These are phyloP conservation scores for Zaprionus obscuricornis DNA, from an alignment of 2,888 invertebrate species.

Conservation along the genomic window DNA sequence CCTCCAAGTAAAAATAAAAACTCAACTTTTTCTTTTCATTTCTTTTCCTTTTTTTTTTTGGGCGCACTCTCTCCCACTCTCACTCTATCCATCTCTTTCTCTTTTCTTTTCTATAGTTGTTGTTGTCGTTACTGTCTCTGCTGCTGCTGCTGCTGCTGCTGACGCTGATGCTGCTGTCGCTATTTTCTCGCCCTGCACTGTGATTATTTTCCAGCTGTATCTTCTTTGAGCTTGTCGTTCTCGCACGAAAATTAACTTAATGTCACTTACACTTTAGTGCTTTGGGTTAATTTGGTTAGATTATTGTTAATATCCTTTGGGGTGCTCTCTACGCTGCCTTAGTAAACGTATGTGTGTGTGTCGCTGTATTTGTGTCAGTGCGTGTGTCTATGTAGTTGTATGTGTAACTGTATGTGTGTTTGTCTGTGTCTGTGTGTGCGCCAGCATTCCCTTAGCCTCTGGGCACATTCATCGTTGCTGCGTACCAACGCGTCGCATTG, in stretches of 20 bases:
- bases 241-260: slow-evolving; percentile 80
- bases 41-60: slow-evolving; percentile 7
- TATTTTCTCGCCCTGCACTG: slow-evolving; percentile 17
- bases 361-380: slow-evolving; percentile 4
- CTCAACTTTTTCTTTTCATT: slow-evolving; percentile 48
- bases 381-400: slow-evolving; percentile 7
- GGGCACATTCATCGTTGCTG: slow-evolving; percentile 61
- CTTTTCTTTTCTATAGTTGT: neutral
- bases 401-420: slow-evolving; percentile 8
- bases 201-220: slow-evolving; percentile 45
- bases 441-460: slow-evolving; percentile 20
- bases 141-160: no score
- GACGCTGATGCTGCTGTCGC: neutral
- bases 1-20: slow-evolving; percentile 47
- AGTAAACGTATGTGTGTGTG: slow-evolving; percentile 15
- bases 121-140: no score
- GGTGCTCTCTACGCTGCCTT: slow-evolving; percentile 54
- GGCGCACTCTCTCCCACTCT: neutral
- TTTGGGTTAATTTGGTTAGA: slow-evolving; percentile 82
- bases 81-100: neutral
- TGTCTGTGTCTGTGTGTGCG: slow-evolving; percentile 12
- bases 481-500: slow-evolving; percentile 4
- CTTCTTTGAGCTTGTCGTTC: slow-evolving; percentile 46
- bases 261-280: slow-evolving; percentile 82
- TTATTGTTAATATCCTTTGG: slow-evolving; percentile 81